A percentile compares a stretch with the other conserved stretches of the same genome.
phyloP scores from a whole-genome alignment of 1,140 invertebrate species.

The Popillia japonica region DNA sequence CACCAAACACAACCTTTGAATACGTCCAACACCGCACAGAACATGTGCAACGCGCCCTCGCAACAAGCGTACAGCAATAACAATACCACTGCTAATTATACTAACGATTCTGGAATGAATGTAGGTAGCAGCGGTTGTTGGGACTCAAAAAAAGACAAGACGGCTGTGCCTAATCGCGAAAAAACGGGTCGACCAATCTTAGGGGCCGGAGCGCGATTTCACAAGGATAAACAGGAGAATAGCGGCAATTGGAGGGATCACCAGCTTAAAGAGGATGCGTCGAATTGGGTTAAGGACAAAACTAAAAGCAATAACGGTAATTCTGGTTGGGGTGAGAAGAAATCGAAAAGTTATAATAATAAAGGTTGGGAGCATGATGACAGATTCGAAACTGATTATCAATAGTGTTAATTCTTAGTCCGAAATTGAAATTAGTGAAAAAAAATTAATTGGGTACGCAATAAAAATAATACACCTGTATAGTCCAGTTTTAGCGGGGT shows the following conservation, averaged over 20 bases:
- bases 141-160: constrained; percentile 26
- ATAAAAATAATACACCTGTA: no score
- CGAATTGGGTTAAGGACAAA: constrained; percentile 14
- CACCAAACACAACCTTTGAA: background rate
- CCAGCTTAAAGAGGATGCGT: constrained; percentile 32
- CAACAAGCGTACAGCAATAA: constrained; percentile 19
- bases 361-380: constrained; percentile 49
- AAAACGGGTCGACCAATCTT: constrained; percentile 48
- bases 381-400: constrained; percentile 46
- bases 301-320: constrained; percentile 12
- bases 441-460: no score
- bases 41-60: background rate
- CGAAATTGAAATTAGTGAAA: no score
- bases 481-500: no score
- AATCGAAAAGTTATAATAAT: constrained; percentile 26
- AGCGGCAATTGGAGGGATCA: constrained; percentile 28
- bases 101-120: constrained; percentile 26
- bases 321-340: constrained; percentile 32
- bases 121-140: constrained; percentile 4
- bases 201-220: constrained; percentile 45
- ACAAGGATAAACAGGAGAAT: constrained; percentile 39
- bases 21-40: background rate
- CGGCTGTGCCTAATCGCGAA: constrained; percentile 25
- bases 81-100: constrained; percentile 32
- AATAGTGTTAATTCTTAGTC: constrained; percentile 32